Percentiles rank a stretch among this genome's conserved stretches.
These are phyloP conservation scores for Hemibagrus guttatus DNA, from an alignment of 2,797 vertebrate species.

Conservation along the genomic window DNA sequence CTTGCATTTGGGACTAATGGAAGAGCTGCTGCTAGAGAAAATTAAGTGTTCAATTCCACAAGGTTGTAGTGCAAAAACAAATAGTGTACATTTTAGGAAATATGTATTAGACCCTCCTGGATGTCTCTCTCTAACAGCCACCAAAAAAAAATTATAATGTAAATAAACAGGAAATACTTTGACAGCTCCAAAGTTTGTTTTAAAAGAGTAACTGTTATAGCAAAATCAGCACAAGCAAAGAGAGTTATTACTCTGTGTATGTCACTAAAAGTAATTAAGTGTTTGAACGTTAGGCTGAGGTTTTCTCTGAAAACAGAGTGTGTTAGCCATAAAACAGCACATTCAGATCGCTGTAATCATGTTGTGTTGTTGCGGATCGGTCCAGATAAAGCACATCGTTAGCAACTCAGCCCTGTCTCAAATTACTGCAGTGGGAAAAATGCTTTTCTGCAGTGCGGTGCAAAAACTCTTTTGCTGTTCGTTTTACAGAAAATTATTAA, in stretches of 20 bases:
- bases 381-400: constrained; percentile 31
- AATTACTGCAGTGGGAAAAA: constrained; percentile 13
- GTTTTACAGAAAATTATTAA: constrained; percentile 13
- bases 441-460: constrained; percentile 8
- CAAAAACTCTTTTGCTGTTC: constrained; percentile 33
- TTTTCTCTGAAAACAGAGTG: constrained; percentile 26
- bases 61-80: not conserved
- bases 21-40: not conserved
- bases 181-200: not conserved
- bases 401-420: constrained; percentile 23
- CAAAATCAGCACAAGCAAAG: constrained; percentile 19
- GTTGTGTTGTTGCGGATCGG: not conserved
- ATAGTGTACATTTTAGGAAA: not conserved
- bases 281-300: constrained; percentile 6
- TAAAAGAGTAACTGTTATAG: not conserved
- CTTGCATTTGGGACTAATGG: not conserved
- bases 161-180: not conserved
- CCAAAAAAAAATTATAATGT: not conserved
- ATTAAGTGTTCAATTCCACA: not conserved
- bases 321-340: not conserved
- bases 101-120: not conserved
- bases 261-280: constrained; percentile 33
- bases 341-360: constrained; percentile 25
- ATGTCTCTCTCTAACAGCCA: not conserved
- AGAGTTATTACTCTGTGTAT: constrained; percentile 32